A percentile compares a stretch with the other conserved stretches of the same genome.
phyloP scores from a whole-genome alignment of 2,888 invertebrate species.

The Andrena fulva region DNA sequence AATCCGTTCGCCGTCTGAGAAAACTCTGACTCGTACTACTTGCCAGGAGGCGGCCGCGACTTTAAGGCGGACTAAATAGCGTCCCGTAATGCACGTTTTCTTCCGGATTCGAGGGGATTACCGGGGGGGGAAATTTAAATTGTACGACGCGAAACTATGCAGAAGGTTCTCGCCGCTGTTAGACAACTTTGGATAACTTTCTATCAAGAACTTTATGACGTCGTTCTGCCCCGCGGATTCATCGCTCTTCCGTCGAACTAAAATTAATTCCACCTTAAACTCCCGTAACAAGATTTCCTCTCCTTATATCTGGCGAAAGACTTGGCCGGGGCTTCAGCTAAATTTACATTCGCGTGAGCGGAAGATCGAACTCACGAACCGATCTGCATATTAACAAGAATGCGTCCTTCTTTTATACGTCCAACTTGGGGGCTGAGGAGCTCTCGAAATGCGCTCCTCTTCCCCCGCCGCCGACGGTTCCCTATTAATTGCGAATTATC shows the following conservation, averaged over 20 bases:
- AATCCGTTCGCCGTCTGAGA: conserved; percentile 4
- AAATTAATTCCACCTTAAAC: conserved; percentile 56
- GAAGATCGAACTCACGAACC: conserved; percentile 27
- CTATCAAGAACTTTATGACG: conserved; percentile 30
- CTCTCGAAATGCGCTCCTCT: not conserved
- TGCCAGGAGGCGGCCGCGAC: not conserved
- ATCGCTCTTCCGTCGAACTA: conserved; percentile 22
- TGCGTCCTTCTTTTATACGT: conserved; percentile 16
- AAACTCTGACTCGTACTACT: conserved; percentile 20
- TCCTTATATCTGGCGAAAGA: conserved; percentile 13
- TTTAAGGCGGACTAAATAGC: not conserved
- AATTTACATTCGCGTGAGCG: conserved; percentile 39
- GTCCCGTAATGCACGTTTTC: conserved; percentile 1
- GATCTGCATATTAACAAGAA: conserved; percentile 55
- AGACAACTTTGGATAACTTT: conserved; percentile 36
- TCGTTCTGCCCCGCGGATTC: conserved; percentile 22
- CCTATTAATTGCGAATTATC: conserved; percentile 54
- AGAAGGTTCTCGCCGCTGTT: conserved; percentile 7
- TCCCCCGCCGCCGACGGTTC: not conserved
- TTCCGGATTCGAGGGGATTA: not conserved
- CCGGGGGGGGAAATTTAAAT: conserved; percentile 16
- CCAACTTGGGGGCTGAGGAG: not conserved
- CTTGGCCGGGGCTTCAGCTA: not conserved
- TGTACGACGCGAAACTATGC: not conserved
- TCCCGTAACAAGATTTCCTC: conserved; percentile 44